These are phyloP conservation scores for Hypomecis punctinalis DNA, from an alignment of 2,888 invertebrate genomes.

Conservation along the genomic window DNA sequence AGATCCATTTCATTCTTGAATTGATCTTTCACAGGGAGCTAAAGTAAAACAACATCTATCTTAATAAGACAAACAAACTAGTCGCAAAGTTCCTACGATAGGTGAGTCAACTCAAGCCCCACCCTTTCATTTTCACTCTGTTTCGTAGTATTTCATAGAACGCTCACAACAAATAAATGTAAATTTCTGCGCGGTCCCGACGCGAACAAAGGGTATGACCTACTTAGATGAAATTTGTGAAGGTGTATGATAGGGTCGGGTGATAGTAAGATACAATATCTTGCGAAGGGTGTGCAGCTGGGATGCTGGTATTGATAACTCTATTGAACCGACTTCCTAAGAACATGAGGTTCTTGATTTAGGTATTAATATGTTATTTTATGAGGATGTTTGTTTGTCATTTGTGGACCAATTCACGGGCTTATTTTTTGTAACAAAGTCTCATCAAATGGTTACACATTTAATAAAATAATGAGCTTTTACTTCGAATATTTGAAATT, in stretches of 20 bases:
- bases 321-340: no score
- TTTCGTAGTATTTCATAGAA: slow-evolving; percentile 41
- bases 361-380: no score
- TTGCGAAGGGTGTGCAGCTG: neutral
- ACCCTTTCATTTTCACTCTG: slow-evolving; percentile 27
- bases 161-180: slow-evolving; percentile 43
- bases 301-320: neutral
- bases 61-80: neutral
- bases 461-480: no score
- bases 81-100: slow-evolving; percentile 6
- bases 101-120: slow-evolving; percentile 1
- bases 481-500: no score
- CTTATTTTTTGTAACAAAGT: no score
- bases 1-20: no score
- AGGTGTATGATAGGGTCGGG: slow-evolving; percentile 28
- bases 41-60: no score
- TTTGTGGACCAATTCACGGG: no score
- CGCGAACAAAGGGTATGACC: slow-evolving; percentile 34
- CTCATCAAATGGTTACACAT: no score
- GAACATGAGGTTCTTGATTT: no score
- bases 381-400: no score
- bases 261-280: slow-evolving; percentile 1
- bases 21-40: no score
- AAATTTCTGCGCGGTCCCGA: slow-evolving; percentile 40
- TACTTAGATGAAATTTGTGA: slow-evolving; percentile 34